phyloP scores from a whole-genome alignment of 2,888 invertebrate species.

The Eupeodes luniger region DNA sequence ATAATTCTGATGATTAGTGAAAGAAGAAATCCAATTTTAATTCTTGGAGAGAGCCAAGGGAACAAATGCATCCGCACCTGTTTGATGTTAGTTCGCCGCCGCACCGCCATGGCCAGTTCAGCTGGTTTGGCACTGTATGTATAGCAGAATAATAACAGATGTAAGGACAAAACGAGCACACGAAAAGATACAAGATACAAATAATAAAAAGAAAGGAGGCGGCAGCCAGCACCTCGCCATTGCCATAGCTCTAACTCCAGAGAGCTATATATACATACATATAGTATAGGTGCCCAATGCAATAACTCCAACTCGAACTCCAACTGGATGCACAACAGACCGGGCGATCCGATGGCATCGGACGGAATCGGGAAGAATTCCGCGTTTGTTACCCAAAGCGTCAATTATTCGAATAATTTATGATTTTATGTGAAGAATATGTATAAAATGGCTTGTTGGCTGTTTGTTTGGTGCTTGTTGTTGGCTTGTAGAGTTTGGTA shows the following conservation, averaged over 20 bases:
- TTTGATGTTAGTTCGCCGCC: not conserved
- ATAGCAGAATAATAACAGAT: conserved; percentile 55
- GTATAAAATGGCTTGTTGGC: conserved; percentile 72
- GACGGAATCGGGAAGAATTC: conserved; percentile 67
- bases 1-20: too few relatives aligned
- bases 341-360: conserved; percentile 48
- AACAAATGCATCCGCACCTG: not conserved
- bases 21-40: too few relatives aligned
- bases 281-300: not conserved
- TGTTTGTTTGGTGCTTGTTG: conserved; percentile 40
- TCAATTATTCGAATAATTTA: conserved; percentile 83
- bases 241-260: not conserved
- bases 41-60: too few relatives aligned
- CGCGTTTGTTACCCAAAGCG: conserved; percentile 81
- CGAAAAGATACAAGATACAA: conserved; percentile 72
- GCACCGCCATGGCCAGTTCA: conserved; percentile 4
- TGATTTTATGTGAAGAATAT: conserved; percentile 83
- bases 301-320: conserved; percentile 4
- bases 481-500: too few relatives aligned
- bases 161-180: conserved; percentile 67
- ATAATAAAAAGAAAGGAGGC: conserved; percentile 59
- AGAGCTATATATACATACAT: not conserved
- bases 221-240: conserved; percentile 35
- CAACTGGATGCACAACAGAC: conserved; percentile 15
- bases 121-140: conserved; percentile 32